Evolutionary conservation across 2,113 vertebrate genomes (phyloP).

Genomic region (Axis porcinus): DNA sequence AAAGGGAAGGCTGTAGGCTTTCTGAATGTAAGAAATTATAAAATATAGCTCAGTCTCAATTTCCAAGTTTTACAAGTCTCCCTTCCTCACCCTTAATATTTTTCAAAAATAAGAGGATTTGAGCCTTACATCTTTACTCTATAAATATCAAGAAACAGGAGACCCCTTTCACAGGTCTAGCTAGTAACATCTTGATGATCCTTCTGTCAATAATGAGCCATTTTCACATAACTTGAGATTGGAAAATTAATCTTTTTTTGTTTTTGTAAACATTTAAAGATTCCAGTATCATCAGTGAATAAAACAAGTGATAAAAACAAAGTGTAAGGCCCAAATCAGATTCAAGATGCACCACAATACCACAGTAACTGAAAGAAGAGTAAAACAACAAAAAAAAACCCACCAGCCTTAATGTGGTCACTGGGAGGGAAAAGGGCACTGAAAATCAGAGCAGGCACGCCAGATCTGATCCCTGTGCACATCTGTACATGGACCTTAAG

Average conservation of each 20-base stretch:
- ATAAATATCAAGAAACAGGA: neutral
- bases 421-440: neutral
- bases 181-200: neutral
- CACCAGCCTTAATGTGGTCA: slow-evolving; percentile 20
- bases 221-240: slow-evolving; percentile 6
- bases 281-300: slow-evolving; percentile 10
- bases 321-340: neutral
- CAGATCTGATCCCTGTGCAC: neutral
- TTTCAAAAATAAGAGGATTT: neutral
- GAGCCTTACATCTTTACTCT: neutral
- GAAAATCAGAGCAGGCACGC: neutral
- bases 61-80: neutral
- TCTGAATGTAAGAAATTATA: neutral
- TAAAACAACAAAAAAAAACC: neutral
- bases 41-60: neutral
- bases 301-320: neutral
- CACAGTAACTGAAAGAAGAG: neutral
- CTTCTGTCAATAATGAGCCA: slow-evolving; percentile 11
- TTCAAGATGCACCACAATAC: neutral
- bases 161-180: neutral
- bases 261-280: slow-evolving; percentile 40
- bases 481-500: neutral
- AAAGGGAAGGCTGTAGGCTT: neutral
- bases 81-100: neutral
- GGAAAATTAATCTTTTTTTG: neutral